Conservation (phyloP, 2,797 vertebrate species). For the Spondyliosoma cantharus region DNA sequence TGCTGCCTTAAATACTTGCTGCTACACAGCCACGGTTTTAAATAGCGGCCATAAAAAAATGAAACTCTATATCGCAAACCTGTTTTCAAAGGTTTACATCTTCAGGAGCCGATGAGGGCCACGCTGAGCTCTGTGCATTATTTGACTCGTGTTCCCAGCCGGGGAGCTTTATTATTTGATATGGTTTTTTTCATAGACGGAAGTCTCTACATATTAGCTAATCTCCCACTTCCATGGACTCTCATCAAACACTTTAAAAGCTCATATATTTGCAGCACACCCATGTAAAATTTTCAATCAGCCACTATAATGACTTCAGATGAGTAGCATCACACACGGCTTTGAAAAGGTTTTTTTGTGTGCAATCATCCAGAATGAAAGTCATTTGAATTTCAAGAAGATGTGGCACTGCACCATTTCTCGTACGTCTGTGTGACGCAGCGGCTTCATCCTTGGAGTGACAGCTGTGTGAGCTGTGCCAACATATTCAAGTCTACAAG, state of each 20-base stretch:
- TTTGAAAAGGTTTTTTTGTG: not conserved
- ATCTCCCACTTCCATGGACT: slow-evolving; percentile 45
- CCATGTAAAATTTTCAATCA: slow-evolving; percentile 39
- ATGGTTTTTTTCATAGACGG: slow-evolving; percentile 43
- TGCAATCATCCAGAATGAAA: slow-evolving; percentile 46
- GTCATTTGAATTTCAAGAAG: slow-evolving; percentile 64
- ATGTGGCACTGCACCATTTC: slow-evolving; percentile 44
- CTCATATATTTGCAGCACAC: slow-evolving; percentile 36
- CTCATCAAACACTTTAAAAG: slow-evolving; percentile 49
- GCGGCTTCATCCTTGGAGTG: slow-evolving; percentile 48
- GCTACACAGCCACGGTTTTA: not conserved
- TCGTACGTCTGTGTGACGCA: slow-evolving; percentile 11
- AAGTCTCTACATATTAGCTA: slow-evolving; percentile 43
- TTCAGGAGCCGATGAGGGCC: not conserved
- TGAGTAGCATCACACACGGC: slow-evolving; percentile 36
- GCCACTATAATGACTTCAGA: slow-evolving; percentile 51
- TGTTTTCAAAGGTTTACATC: slow-evolving; percentile 8
- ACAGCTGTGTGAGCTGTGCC: slow-evolving; percentile 56
- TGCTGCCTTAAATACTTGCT: not conserved
- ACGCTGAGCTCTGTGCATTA: slow-evolving; percentile 16
- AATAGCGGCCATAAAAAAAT: not conserved
- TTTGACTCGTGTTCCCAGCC: slow-evolving; percentile 44
- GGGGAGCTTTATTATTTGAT: slow-evolving; percentile 61
- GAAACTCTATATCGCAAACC: not conserved
- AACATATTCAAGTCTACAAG: slow-evolving; percentile 47